Percentiles rank a stretch among this genome's conserved stretches.
These are phyloP conservation scores for Brienomyrus longianalis DNA, from an alignment of 2,113 vertebrate species.

Conservation along the genomic window DNA sequence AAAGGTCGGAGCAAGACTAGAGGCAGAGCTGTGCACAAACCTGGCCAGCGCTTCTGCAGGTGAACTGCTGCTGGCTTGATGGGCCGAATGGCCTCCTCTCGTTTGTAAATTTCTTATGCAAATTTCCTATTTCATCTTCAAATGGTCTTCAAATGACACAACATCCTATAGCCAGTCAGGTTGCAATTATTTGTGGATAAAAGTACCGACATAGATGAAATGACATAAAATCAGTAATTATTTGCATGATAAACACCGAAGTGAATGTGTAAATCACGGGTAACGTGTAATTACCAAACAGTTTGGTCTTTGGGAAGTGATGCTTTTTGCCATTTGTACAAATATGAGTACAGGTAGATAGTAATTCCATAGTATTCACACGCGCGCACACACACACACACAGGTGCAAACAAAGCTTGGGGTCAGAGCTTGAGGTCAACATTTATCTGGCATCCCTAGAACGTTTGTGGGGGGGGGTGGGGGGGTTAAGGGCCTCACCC, in stretches of 20 bases:
- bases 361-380: not conserved
- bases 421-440: not conserved
- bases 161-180: not conserved
- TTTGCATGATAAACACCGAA: not conserved
- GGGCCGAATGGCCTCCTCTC: no score
- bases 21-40: slow-evolving; percentile 17
- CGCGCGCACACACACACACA: not conserved
- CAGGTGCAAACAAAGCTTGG: not conserved
- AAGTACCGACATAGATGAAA: not conserved
- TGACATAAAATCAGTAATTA: not conserved
- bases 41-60: not conserved
- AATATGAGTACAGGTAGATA: not conserved
- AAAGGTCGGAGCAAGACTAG: slow-evolving; percentile 17
- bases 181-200: not conserved
- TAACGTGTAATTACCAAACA: not conserved
- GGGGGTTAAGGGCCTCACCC: not conserved
- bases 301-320: not conserved
- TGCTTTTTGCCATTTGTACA: not conserved
- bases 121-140: not conserved
- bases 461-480: not conserved
- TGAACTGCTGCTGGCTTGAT: not conserved
- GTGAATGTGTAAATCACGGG: not conserved
- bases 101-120: no score
- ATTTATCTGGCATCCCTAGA: not conserved
- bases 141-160: not conserved